Percentiles rank a stretch among this genome's conserved stretches.
These are phyloP conservation scores for Oedothorax gibbosus DNA, from an alignment of 1,140 invertebrate genomes.

Conservation along the genomic window DNA sequence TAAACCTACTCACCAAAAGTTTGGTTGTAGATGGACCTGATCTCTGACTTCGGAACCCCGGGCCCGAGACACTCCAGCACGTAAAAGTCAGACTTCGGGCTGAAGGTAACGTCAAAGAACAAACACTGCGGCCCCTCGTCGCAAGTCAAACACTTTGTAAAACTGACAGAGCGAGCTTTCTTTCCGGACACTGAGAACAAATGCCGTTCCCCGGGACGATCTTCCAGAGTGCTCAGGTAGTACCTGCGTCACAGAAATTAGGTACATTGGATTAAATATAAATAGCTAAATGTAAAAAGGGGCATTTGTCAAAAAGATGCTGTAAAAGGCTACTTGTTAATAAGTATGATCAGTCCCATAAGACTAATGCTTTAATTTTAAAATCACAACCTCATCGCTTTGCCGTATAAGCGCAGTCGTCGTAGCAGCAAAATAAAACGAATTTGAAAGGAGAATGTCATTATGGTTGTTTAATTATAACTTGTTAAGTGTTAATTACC, in stretches of 20 bases:
- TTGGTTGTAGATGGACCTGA: conserved; percentile 72
- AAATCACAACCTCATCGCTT: too few species aligned
- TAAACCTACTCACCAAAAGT: conserved; percentile 56
- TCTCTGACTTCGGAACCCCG: conserved; percentile 79
- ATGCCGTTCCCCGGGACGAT: conserved; percentile 84
- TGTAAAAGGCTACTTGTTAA: too few species aligned
- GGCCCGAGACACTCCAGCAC: conserved; percentile 87
- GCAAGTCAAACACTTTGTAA: conserved; percentile 61
- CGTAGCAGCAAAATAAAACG: too few species aligned
- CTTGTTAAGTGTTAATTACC: too few species aligned
- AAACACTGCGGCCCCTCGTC: conserved; percentile 64
- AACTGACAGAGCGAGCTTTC: conserved; percentile 1
- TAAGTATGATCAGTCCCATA: too few species aligned
- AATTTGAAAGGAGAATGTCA: too few species aligned
- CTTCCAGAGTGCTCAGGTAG: conserved; percentile 84
- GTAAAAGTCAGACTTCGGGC: conserved; percentile 78
- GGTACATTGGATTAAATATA: too few species aligned
- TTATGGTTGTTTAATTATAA: too few species aligned
- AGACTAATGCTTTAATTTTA: too few species aligned
- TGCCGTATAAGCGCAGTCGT: too few species aligned
- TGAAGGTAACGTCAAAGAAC: conserved; percentile 74
- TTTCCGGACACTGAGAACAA: conserved; percentile 50
- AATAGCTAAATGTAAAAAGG: too few species aligned
- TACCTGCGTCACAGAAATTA: conserved; percentile 74
- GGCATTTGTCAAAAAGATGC: too few species aligned